Conservation (phyloP, 2,797 vertebrate species). For the Anguilla anguilla region DNA sequence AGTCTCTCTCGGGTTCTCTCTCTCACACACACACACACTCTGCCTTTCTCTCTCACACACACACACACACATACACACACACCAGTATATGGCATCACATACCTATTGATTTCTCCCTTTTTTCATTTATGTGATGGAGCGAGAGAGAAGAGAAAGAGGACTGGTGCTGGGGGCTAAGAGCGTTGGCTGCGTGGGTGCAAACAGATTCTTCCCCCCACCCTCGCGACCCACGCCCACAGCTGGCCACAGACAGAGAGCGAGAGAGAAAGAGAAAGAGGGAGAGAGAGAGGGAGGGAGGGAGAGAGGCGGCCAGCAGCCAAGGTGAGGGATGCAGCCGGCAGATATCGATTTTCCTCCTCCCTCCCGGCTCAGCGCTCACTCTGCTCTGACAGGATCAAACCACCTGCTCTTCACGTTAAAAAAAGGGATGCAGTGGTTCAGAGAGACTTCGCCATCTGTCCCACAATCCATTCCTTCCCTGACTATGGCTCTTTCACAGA, state of each 20-base stretch:
- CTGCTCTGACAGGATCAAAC: conserved; percentile 20
- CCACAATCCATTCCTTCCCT: conserved; percentile 40
- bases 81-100: neutral
- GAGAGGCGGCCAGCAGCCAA: neutral
- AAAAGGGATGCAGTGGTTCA: conserved; percentile 27
- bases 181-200: neutral
- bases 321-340: conserved; percentile 50
- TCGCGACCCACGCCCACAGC: neutral
- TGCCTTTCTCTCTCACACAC: neutral
- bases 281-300: conserved; percentile 36
- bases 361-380: conserved; percentile 44
- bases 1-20: conserved; percentile 28
- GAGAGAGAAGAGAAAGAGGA: conserved; percentile 1
- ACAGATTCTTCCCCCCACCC: neutral
- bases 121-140: conserved; percentile 9
- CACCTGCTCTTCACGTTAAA: neutral
- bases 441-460: conserved; percentile 59
- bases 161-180: neutral
- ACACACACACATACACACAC: neutral
- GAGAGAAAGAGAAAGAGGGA: neutral
- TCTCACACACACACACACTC: conserved; percentile 41
- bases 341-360: conserved; percentile 69
- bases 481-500: conserved; percentile 15
- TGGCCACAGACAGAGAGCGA: conserved; percentile 36
- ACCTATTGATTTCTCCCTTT: neutral